These are phyloP conservation scores for Blastobasis adustella DNA, from an alignment of 2,888 invertebrate species.

Conservation along the genomic window DNA sequence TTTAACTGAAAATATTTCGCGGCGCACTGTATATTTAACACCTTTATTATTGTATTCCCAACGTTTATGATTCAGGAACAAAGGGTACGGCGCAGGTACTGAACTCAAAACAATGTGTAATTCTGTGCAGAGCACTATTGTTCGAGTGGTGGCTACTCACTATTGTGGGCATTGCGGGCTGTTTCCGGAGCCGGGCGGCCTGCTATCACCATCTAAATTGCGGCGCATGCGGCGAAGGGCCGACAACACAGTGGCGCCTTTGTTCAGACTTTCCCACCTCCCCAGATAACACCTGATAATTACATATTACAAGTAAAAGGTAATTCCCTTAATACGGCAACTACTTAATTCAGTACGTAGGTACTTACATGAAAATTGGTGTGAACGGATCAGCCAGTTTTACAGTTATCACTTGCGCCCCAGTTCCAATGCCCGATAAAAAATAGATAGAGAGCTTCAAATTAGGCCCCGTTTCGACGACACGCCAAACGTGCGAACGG, in stretches of 20 bases:
- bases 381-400: too few relatives aligned
- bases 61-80: conserved; percentile 39
- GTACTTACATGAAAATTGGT: too few relatives aligned
- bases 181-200: neutral
- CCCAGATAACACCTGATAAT: too few relatives aligned
- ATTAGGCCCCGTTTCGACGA: too few relatives aligned
- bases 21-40: conserved; percentile 3
- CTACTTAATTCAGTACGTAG: too few relatives aligned
- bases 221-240: conserved; percentile 3
- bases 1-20: conserved; percentile 1
- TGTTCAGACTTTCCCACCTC: too few relatives aligned
- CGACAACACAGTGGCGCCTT: neutral
- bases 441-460: too few relatives aligned
- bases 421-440: too few relatives aligned
- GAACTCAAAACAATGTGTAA: conserved; percentile 42
- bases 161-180: conserved; percentile 1
- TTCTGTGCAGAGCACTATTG: conserved; percentile 21
- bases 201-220: conserved; percentile 12
- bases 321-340: too few relatives aligned
- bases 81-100: conserved; percentile 35
- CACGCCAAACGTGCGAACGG: too few relatives aligned
- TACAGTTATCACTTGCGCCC: too few relatives aligned
- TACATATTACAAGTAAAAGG: too few relatives aligned
- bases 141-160: conserved; percentile 9
- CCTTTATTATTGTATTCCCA: conserved; percentile 17